Evolutionary conservation across 2,113 vertebrate genomes (phyloP).

Genomic region (Myrmophylax atrothorax): DNA sequence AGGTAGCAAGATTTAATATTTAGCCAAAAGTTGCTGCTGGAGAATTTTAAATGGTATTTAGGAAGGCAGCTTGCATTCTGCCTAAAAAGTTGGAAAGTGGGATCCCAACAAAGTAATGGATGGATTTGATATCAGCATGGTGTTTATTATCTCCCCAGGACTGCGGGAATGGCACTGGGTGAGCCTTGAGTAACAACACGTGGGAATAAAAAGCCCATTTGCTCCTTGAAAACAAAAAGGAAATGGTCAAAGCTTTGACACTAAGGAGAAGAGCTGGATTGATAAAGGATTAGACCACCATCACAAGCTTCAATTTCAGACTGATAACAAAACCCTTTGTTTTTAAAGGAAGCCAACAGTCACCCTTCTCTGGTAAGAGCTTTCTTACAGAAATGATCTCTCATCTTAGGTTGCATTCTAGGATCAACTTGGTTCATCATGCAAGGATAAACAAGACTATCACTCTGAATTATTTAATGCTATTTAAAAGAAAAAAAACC

Average conservation of each 20-base stretch:
- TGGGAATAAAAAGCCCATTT: background rate
- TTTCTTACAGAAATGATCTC: background rate
- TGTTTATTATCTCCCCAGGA: background rate
- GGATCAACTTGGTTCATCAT: accelerated
- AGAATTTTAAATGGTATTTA: background rate
- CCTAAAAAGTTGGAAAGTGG: background rate
- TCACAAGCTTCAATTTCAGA: background rate
- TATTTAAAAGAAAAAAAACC: background rate
- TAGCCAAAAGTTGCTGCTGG: background rate
- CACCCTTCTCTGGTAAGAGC: background rate
- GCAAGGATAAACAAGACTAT: background rate
- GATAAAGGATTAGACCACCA: background rate
- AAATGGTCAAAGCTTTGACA: background rate
- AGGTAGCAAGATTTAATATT: background rate
- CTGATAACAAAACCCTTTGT: accelerated
- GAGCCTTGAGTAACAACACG: accelerated
- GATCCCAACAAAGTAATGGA: background rate
- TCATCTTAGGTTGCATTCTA: background rate
- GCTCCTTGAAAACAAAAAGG: background rate
- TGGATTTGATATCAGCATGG: background rate
- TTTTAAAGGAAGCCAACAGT: background rate
- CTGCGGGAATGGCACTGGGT: accelerated
- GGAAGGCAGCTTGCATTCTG: background rate
- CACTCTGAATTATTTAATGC: accelerated
- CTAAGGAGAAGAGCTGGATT: background rate